Evolutionary conservation across 2,113 vertebrate genomes (phyloP).

Genomic region (Isichthys henryi): DNA sequence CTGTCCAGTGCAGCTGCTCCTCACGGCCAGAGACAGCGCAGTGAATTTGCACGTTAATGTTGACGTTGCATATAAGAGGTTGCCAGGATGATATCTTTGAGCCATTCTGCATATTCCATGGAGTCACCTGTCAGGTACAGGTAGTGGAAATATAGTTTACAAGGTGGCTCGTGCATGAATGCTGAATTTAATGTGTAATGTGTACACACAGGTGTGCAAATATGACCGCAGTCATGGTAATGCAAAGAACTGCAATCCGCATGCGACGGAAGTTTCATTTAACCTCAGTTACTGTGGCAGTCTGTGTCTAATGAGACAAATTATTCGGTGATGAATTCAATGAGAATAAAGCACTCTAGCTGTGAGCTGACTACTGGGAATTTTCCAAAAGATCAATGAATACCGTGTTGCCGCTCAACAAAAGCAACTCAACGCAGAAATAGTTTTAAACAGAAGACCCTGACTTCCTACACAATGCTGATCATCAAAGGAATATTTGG

Average conservation of each 20-base stretch:
- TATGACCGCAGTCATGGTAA: background rate
- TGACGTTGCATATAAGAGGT: background rate
- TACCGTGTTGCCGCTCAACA: background rate
- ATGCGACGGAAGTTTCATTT: background rate
- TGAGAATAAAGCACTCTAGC: background rate
- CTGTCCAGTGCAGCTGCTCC: background rate
- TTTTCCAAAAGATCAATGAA: background rate
- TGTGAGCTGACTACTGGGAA: background rate
- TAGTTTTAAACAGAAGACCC: background rate
- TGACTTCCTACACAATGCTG: background rate
- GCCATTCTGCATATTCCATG: background rate
- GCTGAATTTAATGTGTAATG: too few species aligned
- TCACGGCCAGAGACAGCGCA: background rate
- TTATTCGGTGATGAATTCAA: conserved; percentile 2
- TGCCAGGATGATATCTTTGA: background rate
- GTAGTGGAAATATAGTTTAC: background rate
- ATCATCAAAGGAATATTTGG: background rate
- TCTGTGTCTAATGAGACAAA: background rate
- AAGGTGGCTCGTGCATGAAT: background rate
- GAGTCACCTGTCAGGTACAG: background rate
- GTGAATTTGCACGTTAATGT: background rate
- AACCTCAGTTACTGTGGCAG: background rate
- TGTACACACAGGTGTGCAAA: background rate
- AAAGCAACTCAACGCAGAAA: background rate
- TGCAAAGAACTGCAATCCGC: background rate